Evolutionary conservation across 2,797 vertebrate genomes (phyloP).

Genomic region (Vultur gryphus): DNA sequence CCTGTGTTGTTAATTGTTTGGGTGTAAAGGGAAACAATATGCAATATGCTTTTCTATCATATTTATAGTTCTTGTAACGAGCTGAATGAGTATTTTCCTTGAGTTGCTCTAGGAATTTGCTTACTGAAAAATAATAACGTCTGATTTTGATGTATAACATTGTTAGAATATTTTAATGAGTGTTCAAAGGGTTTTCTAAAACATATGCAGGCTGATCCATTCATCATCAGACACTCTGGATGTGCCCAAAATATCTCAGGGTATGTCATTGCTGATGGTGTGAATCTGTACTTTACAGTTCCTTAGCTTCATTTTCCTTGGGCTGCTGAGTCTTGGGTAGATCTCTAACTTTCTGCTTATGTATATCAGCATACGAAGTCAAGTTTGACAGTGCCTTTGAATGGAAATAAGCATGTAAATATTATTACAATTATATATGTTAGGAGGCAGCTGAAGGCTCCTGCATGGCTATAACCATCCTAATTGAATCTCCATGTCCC

Average conservation of each 20-base stretch:
- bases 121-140: background rate
- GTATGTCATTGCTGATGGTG: background rate
- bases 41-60: background rate
- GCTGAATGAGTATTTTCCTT: background rate
- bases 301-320: background rate
- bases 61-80: background rate
- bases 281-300: background rate
- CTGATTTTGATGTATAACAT: background rate
- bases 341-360: background rate
- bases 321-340: background rate
- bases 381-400: background rate
- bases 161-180: background rate
- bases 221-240: background rate
- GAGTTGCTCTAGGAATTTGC: background rate
- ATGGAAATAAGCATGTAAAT: background rate
- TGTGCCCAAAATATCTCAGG: background rate
- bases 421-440: background rate
- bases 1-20: background rate
- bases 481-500: background rate
- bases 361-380: background rate
- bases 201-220: background rate
- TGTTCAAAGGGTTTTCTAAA: background rate
- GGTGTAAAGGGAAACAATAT: background rate
- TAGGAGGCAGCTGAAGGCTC: background rate
- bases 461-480: background rate